These are phyloP conservation scores for Propithecus coquereli DNA, from an alignment of 2,113 vertebrate genomes.

Conservation along the genomic window DNA sequence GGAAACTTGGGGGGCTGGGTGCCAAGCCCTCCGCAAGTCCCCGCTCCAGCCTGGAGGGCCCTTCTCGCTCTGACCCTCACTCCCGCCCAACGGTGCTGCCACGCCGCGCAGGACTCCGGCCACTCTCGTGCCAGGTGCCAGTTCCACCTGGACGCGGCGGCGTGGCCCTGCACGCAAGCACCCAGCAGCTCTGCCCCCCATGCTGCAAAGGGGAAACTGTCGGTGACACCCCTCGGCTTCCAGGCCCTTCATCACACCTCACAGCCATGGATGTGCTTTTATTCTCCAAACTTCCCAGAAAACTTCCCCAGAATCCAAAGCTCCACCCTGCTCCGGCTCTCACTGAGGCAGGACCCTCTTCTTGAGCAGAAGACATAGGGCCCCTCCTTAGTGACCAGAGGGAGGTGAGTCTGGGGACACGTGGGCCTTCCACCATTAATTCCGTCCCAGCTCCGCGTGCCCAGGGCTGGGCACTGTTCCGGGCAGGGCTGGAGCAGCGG, in stretches of 20 bases:
- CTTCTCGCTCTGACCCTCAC: not conserved
- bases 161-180: no score
- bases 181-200: not conserved
- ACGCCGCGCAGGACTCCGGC: no score
- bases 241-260: not conserved
- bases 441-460: no score
- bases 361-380: no score
- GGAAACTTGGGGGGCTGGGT: not conserved
- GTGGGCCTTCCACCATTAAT: no score
- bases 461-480: not conserved
- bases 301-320: not conserved
- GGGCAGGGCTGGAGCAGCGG: rapidly evolving
- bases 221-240: no score
- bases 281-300: not conserved
- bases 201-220: no score
- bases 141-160: not conserved
- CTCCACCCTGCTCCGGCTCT: no score
- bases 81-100: no score
- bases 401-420: not conserved
- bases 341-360: not conserved
- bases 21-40: not conserved
- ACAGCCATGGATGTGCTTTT: not conserved
- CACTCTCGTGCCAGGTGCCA: no score
- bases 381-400: not conserved
- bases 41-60: rapidly evolving